phyloP scores from a whole-genome alignment of 2,113 vertebrate species.

The Hemicordylus capensis region DNA sequence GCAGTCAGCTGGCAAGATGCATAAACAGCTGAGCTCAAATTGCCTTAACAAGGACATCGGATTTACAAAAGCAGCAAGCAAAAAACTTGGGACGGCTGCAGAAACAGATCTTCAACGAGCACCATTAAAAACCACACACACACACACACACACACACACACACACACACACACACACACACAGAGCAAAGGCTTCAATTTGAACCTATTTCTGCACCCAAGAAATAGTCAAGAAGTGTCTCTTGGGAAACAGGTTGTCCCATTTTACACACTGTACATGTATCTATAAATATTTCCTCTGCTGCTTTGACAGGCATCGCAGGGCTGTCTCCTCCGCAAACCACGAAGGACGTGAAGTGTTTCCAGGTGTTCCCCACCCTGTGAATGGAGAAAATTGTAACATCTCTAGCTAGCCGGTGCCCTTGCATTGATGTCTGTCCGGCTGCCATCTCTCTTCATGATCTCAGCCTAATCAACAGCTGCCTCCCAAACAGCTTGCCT shows the following conservation, averaged over 20 bases:
- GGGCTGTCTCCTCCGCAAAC: slow-evolving; percentile 30
- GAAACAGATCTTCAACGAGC: slow-evolving; percentile 38
- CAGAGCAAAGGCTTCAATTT: slow-evolving; percentile 25
- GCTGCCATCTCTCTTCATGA: slow-evolving; percentile 16
- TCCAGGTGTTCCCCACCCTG: slow-evolving; percentile 24
- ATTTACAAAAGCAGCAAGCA: slow-evolving; percentile 56
- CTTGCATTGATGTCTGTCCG: background rate
- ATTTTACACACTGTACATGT: slow-evolving; percentile 43
- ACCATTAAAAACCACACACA: slow-evolving; percentile 7
- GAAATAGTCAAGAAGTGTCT: slow-evolving; percentile 33
- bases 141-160: slow-evolving; percentile 9
- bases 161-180: slow-evolving; percentile 16
- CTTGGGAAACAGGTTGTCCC: background rate
- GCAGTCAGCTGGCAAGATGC: background rate
- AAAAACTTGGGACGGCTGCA: slow-evolving; percentile 43
- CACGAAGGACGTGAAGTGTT: background rate
- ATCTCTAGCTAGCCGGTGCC: background rate
- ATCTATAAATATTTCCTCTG: slow-evolving; percentile 58
- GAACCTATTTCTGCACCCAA: background rate
- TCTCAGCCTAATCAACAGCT: background rate
- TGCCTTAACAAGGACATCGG: background rate
- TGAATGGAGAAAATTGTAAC: slow-evolving; percentile 19
- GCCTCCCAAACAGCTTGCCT: background rate
- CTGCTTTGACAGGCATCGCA: slow-evolving; percentile 44
- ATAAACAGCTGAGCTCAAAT: slow-evolving; percentile 4